Evolutionary conservation across 2,888 invertebrate species (phyloP).

Genomic region (Diadegma fenestrale): DNA sequence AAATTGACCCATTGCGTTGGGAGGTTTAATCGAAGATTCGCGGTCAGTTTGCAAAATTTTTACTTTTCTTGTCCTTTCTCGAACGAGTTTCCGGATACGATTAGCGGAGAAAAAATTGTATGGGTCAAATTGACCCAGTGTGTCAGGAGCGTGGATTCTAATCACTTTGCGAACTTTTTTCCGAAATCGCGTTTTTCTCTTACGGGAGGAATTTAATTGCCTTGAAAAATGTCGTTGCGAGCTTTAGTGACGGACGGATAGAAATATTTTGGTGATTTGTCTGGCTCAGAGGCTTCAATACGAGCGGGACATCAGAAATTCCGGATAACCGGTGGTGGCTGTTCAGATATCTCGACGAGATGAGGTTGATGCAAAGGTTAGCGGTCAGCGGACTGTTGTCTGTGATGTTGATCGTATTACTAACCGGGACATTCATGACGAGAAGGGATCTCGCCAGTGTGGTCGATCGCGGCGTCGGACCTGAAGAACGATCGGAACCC

Average conservation of each 20-base stretch:
- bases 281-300: conserved; percentile 73
- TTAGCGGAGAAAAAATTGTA: neutral
- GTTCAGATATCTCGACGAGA: conserved; percentile 77
- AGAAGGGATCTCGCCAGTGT: conserved; percentile 80
- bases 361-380: conserved; percentile 82
- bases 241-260: neutral
- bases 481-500: conserved; percentile 80
- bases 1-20: no score
- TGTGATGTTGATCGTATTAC: conserved; percentile 81
- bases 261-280: conserved; percentile 20
- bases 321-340: conserved; percentile 75
- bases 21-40: no score
- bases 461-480: conserved; percentile 80
- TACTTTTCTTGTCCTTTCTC: no score
- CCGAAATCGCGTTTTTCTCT: neutral
- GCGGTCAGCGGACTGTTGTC: conserved; percentile 83
- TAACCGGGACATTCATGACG: conserved; percentile 81
- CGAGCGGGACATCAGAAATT: conserved; percentile 76
- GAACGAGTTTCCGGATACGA: no score
- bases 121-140: neutral
- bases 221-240: neutral
- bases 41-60: no score
- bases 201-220: neutral
- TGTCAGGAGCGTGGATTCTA: neutral
- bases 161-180: neutral